Evolutionary conservation across 1,140 invertebrate species (phyloP).

Genomic region (Nasonia vitripennis): DNA sequence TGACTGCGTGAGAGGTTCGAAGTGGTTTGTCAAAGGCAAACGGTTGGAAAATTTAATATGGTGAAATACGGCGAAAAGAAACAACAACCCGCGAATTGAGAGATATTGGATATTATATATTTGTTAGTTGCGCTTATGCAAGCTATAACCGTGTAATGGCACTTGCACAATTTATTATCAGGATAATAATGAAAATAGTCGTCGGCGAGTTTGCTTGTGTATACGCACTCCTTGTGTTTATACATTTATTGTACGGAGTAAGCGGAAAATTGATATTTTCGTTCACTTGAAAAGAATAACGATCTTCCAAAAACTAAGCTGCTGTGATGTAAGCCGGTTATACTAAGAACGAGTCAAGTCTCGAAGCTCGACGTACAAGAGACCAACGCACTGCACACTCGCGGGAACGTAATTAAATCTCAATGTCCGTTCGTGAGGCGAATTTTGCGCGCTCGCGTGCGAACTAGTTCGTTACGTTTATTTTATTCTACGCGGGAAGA

Average conservation of each 20-base stretch:
- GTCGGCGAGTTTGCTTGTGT: background rate
- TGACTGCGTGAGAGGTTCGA: background rate
- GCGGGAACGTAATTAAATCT: background rate
- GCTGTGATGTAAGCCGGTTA: background rate
- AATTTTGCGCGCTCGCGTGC: background rate
- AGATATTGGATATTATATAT: background rate
- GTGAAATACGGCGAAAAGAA: no score
- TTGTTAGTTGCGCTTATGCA: background rate
- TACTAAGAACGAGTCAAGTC: no score
- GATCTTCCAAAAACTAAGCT: background rate
- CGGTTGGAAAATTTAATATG: no score
- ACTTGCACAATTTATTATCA: conserved; percentile 15
- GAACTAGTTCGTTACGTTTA: background rate
- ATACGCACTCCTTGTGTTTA: background rate
- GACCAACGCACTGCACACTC: no score
- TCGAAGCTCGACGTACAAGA: background rate
- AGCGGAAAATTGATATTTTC: background rate
- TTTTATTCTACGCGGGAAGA: background rate
- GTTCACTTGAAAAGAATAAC: background rate
- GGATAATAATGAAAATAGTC: background rate
- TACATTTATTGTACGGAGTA: background rate
- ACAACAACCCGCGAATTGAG: no score
- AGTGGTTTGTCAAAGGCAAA: background rate
- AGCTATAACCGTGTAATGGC: background rate
- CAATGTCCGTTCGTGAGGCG: background rate